These are phyloP conservation scores for Rhopalosiphum nymphaeae DNA, from an alignment of 2,888 invertebrate species.

Conservation along the genomic window DNA sequence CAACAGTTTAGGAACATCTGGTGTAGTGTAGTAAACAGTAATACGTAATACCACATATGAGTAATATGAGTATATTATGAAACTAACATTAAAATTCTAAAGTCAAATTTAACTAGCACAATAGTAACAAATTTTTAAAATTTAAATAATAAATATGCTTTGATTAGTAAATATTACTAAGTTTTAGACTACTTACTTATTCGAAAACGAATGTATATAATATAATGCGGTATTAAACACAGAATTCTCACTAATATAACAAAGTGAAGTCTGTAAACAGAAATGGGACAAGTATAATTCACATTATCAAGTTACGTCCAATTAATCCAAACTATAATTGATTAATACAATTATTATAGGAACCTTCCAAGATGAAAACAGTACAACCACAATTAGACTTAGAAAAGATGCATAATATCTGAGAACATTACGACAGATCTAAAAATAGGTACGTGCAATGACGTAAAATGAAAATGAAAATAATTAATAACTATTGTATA, in stretches of 20 bases:
- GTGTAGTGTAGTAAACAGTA: background rate
- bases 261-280: background rate
- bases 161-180: background rate
- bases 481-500: too few relatives aligned
- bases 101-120: background rate
- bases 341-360: background rate
- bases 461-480: background rate
- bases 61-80: background rate
- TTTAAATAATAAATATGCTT: background rate
- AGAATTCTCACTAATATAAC: background rate
- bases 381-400: background rate
- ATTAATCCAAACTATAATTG: background rate
- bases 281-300: background rate
- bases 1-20: too few relatives aligned
- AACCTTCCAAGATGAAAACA: background rate
- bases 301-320: background rate
- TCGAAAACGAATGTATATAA: background rate
- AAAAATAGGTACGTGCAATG: background rate
- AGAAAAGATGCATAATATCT: background rate
- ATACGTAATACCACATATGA: background rate
- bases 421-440: background rate
- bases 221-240: background rate
- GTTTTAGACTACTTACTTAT: background rate
- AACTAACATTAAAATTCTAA: background rate
- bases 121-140: background rate